Percentiles rank a stretch among this genome's conserved stretches.
phyloP scores from a whole-genome alignment of 2,888 invertebrate genomes.

The Uloborus plumipes region DNA sequence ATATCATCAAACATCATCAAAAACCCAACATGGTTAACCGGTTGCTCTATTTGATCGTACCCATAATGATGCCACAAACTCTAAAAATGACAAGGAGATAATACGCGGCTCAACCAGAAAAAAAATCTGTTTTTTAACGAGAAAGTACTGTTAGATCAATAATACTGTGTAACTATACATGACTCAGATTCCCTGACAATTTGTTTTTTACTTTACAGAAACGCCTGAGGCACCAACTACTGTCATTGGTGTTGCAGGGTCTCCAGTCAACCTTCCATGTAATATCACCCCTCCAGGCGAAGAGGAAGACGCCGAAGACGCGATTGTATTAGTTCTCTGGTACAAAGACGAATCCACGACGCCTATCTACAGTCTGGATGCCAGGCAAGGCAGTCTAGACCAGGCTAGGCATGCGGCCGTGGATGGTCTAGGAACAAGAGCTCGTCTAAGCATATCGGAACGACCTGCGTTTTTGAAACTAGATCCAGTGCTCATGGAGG shows the following conservation, averaged over 20 bases:
- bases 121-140: no score
- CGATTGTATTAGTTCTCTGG: slow-evolving; percentile 90
- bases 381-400: slow-evolving; percentile 66
- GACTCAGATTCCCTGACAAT: neutral
- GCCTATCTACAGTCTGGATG: slow-evolving; percentile 88
- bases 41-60: no score
- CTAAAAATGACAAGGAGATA: no score
- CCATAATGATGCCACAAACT: no score
- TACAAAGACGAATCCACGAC: slow-evolving; percentile 90
- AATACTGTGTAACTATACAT: no score
- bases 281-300: slow-evolving; percentile 83
- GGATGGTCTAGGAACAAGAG: slow-evolving; percentile 87
- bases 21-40: no score
- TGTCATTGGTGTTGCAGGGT: slow-evolving; percentile 68
- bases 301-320: slow-evolving; percentile 76
- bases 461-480: slow-evolving; percentile 65
- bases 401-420: slow-evolving; percentile 76
- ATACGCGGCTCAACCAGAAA: no score
- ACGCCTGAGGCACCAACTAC: slow-evolving; percentile 58
- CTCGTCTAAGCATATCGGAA: slow-evolving; percentile 84
- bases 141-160: no score
- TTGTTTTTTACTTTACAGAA: slow-evolving; percentile 28
- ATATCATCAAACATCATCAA: no score
- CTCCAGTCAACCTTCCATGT: slow-evolving; percentile 84
- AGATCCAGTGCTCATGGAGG: slow-evolving; percentile 81